Conservation (phyloP, 2,113 vertebrate genomes). For the Nyctereutes procyonoides region DNA sequence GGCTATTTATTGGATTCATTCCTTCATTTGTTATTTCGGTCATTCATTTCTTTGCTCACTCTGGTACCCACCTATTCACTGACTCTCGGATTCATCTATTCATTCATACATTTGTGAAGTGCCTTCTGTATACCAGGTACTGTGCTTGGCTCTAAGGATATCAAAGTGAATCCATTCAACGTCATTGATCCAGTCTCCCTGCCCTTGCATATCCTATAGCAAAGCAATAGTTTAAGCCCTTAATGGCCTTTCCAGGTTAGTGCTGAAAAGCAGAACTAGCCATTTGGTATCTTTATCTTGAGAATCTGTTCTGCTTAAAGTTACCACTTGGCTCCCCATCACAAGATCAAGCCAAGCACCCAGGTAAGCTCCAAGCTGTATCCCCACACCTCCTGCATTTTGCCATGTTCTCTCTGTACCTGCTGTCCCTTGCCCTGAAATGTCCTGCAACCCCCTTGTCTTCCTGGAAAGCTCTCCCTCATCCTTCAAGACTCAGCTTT, state of each 20-base stretch:
- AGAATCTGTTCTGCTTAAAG: background rate
- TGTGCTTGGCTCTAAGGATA: background rate
- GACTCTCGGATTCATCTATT: constrained; percentile 1
- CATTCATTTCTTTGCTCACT: background rate
- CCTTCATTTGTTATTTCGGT: background rate
- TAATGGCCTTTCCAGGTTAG: background rate
- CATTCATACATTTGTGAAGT: background rate
- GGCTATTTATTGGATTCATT: background rate
- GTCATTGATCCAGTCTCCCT: background rate
- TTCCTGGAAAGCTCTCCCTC: background rate
- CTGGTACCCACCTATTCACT: background rate
- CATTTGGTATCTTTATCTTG: constrained; percentile 3
- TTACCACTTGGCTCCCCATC: fast-evolving
- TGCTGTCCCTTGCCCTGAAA: background rate
- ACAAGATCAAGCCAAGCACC: background rate
- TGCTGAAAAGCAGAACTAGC: background rate
- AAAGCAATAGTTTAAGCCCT: background rate
- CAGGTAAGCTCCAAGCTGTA: background rate
- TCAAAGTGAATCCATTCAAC: background rate
- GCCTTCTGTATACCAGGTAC: background rate
- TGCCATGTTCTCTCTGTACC: background rate
- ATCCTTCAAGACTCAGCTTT: background rate
- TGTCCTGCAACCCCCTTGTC: background rate
- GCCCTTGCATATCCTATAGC: background rate
- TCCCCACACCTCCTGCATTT: background rate